These are phyloP conservation scores for Mustela nigripes DNA, from an alignment of 2,113 vertebrate genomes.

Conservation along the genomic window DNA sequence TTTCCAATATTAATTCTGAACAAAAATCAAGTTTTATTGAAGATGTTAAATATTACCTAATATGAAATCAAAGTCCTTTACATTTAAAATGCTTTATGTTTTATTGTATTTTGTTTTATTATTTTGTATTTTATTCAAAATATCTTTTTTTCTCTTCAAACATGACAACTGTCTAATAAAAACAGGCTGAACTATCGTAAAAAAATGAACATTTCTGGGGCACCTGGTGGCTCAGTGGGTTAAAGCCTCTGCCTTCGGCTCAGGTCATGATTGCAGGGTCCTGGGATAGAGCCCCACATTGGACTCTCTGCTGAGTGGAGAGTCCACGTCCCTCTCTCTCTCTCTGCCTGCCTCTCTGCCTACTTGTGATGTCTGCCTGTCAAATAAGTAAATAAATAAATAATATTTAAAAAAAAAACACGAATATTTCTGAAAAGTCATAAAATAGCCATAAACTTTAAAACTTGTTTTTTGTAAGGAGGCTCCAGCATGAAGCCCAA, in stretches of 20 bases:
- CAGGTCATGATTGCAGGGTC: too few relatives aligned
- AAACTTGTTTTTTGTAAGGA: not conserved
- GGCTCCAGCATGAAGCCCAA: not conserved
- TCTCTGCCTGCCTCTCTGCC: too few relatives aligned
- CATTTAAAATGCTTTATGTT: conserved; percentile 26
- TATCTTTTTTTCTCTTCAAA: not conserved
- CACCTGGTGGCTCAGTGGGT: too few relatives aligned
- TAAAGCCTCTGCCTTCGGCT: too few relatives aligned
- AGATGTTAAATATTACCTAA: conserved; percentile 56
- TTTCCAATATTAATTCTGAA: conserved; percentile 45
- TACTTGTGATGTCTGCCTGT: too few relatives aligned
- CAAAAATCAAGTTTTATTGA: conserved; percentile 47
- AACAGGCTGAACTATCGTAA: not conserved
- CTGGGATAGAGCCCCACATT: too few relatives aligned
- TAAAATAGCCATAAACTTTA: not conserved
- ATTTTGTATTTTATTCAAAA: not conserved
- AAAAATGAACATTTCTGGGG: conserved; percentile 26
- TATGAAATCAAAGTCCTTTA: conserved; percentile 35
- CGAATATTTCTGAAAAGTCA: conserved; percentile 16
- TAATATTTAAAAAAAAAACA: not conserved
- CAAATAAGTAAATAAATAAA: too few relatives aligned
- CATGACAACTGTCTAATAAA: not conserved
- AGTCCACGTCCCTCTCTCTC: too few relatives aligned
- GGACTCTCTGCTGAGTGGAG: too few relatives aligned
- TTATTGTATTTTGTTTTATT: not conserved